Base-by-base conservation (phyloP, 2,888 invertebrate genomes). In the Drosophila cognata region DNA sequence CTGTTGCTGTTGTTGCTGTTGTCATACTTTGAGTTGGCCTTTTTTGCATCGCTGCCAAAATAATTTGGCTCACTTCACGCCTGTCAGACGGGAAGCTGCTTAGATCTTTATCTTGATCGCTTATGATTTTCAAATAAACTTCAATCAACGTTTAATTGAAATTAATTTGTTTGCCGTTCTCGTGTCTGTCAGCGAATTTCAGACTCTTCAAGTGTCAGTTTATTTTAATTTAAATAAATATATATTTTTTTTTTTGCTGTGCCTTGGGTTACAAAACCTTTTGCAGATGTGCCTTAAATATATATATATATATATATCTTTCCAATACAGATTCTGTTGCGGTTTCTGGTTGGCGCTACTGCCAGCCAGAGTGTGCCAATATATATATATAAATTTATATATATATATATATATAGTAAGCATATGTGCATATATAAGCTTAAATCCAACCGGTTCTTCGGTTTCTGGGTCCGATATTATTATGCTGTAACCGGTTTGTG, bases 401-500 rank as follows among this genome's bases (percentile, higher is more conserved):
- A 53, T 16, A n/a, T 55, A n/a, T 55, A 43, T 58, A 13, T 21
- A 43, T 51, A 41, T 29, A 56, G 41, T 52, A 43, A 36, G 36
- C 57, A 58, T 61, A 31, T 70, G 28, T 52, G 25, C 57, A 66
- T 60, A 57, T 61, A 66, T 61, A 67, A 50, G 57, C 59, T 84
- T 73, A 76, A 79, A 72, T 76, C 81, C 65, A 88, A 84, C 88
- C 82, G 70, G 82, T 78, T 87, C 64, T 79, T 68, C 1, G 63
- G 73, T 69, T 86, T 75, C 72, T 72, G 48, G 35, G 63, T 29
- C 67, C 69, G 75, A 78, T 86, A 81, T 72, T 86, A 84, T 86
- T 86, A 87, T 84, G 81, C 69, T 66, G 58, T 67, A 79, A 89
- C 87, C 89, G 84, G 89, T 89, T 84, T 88, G 66, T 59, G 31